Conservation (phyloP, 2,888 invertebrate genomes). For the Unio pictorum region DNA sequence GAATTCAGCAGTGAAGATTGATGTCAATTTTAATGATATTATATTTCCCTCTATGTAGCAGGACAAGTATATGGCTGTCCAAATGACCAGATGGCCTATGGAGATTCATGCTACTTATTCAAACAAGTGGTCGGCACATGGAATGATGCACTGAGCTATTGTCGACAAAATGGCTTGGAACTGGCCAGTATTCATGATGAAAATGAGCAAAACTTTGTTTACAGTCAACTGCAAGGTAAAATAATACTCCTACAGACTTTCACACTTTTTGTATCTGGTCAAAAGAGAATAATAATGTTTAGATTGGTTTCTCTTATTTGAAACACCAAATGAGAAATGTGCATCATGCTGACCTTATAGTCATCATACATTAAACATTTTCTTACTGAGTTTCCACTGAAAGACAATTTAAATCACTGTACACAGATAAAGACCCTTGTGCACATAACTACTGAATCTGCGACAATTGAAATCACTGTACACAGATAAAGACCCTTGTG, state of each 20-base stretch:
- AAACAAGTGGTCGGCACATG: constrained; percentile 11
- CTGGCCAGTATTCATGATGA: constrained; percentile 38
- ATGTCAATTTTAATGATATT: not conserved
- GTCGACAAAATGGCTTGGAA: constrained; percentile 13
- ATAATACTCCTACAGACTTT: constrained; percentile 1
- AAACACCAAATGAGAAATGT: too few species aligned
- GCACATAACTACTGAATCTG: too few species aligned
- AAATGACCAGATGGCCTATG: constrained; percentile 16
- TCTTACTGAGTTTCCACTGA: too few species aligned
- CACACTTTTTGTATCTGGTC: not conserved
- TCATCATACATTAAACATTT: too few species aligned
- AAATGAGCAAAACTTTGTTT: constrained; percentile 45
- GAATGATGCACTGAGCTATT: constrained; percentile 21
- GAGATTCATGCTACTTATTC: constrained; percentile 24
- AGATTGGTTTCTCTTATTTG: too few species aligned
- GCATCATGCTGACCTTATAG: too few species aligned
- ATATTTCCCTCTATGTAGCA: constrained; percentile 16
- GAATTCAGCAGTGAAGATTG: too few species aligned
- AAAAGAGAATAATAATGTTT: too few species aligned
- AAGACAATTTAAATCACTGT: too few species aligned
- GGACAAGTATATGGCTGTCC: constrained; percentile 45
- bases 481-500: too few species aligned
- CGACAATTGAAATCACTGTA: too few species aligned
- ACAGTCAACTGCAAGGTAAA: constrained; percentile 40
- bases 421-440: too few species aligned